Evolutionary conservation across 2,113 vertebrate genomes (phyloP), one percentile per base, ranked within the genome.

Genomic region (Sander lucioperca): DNA sequence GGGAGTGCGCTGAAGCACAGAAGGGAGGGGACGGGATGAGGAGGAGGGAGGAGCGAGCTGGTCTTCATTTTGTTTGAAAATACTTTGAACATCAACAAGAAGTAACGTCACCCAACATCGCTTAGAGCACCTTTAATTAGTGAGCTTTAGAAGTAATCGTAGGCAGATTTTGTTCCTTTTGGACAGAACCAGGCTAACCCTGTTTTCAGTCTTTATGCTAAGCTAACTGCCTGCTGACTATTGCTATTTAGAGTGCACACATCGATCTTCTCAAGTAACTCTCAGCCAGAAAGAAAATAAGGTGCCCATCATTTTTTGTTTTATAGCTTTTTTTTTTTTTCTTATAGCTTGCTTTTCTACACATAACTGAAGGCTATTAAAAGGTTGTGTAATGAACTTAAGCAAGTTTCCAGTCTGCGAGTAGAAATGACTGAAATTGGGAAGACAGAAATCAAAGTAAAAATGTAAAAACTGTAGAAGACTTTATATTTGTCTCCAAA

Each of bases 401-500:
- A 21, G 10, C 48, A n/a, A 13, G 9, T 74, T 68, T 61, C 47
- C 36, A 10, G 57, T 74, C 70, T 74, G 50, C 12, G 53, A 63
- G 67, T 27, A 50, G 21, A 50, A 50, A 54, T 39, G 4, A 39
- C 23, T n/a, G 67, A 66, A 54, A n/a, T 2, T 58, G 67, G 67
- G 57, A 50, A 51, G 16, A 13, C 23, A 56, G 15, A 21, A 66
- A 66, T 43, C 21, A 43, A 62, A 74, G 6, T 25, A 51, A 2
- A 57, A 18, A 23, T 33, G 3, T 47, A 27, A 21, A 36, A 68
- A 18, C 47, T 66, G 43, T 27, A 54, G 65, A 74, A 48, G 7
- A 72, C 45, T 7, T 19, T 25, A 25, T 25, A 25, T 25, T 25
- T 15, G 7, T 39, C 11, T 23, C 8, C 10, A 66, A 33, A 27